Percentiles rank a stretch among this genome's conserved stretches.
Evolutionary conservation across 2,113 vertebrate species (phyloP).

Genomic region (Chiloscyllium plagiosum): DNA sequence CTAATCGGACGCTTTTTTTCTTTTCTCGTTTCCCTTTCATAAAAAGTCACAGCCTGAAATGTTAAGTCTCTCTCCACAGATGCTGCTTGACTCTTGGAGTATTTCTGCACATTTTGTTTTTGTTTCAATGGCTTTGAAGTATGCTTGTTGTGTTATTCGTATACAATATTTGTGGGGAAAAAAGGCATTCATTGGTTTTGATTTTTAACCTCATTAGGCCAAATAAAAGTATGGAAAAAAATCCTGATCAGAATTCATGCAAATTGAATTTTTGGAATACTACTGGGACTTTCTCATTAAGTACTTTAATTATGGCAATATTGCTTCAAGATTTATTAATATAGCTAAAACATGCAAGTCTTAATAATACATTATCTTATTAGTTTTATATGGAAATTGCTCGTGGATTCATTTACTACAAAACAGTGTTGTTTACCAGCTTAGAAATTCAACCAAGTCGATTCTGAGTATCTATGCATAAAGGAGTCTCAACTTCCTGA

Average conservation of each 20-base stretch:
- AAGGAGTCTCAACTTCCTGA: not conserved
- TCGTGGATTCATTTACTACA: not conserved
- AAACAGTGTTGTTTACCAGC: not conserved
- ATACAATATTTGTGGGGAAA: not conserved
- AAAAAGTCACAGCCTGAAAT: not conserved
- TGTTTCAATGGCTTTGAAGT: not conserved
- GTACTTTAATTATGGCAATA: not conserved
- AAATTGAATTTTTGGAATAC: not conserved
- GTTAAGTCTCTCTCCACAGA: not conserved
- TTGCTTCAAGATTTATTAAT: not conserved
- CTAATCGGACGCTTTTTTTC: too few species aligned
- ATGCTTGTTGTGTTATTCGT: not conserved
- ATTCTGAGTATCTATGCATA: not conserved
- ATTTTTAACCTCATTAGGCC: not conserved
- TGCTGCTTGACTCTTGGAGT: not conserved
- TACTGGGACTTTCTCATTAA: not conserved
- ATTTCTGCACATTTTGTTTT: not conserved
- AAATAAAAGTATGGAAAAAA: not conserved
- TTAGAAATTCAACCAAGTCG: not conserved
- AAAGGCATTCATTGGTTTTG: not conserved
- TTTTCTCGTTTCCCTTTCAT: too few species aligned
- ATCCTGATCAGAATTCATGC: not conserved
- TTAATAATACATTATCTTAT: not conserved
- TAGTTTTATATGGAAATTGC: not conserved
- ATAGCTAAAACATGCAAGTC: not conserved